Conservation (phyloP, 1,140 invertebrate species). For the Drosophila biarmipes region DNA sequence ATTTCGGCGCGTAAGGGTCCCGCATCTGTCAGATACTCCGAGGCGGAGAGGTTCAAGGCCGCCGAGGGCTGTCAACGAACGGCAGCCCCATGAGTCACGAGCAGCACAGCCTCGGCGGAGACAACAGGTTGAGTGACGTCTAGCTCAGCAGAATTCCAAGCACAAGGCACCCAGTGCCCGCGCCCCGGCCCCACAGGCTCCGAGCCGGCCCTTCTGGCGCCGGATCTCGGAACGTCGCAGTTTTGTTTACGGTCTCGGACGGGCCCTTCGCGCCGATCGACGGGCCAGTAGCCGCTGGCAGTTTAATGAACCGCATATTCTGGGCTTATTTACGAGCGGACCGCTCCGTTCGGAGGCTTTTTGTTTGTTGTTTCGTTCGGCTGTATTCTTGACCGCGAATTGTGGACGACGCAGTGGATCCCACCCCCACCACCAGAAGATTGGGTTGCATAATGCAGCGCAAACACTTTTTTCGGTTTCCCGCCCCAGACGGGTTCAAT, state of each 20-base stretch:
- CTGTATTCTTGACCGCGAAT: not conserved
- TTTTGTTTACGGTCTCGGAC: constrained; percentile 65
- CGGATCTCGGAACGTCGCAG: constrained; percentile 61
- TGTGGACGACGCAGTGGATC: constrained; percentile 24
- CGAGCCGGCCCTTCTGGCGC: constrained; percentile 4
- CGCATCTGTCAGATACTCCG: constrained; percentile 15
- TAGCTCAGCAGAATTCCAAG: not conserved
- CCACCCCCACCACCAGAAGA: constrained; percentile 4
- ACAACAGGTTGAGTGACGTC: constrained; percentile 62
- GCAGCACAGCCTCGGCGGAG: constrained; percentile 24
- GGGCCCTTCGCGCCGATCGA: constrained; percentile 50
- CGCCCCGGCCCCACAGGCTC: constrained; percentile 1
- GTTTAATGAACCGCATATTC: constrained; percentile 73
- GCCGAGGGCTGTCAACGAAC: constrained; percentile 11
- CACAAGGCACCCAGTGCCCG: not conserved
- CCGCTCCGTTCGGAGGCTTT: not conserved
- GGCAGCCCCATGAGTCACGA: constrained; percentile 49
- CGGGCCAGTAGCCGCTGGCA: constrained; percentile 22
- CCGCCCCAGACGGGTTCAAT: constrained; percentile 57
- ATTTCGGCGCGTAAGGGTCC: too few species aligned
- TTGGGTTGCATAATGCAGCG: constrained; percentile 57
- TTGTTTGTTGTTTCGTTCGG: constrained; percentile 1
- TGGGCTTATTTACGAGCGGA: constrained; percentile 56
- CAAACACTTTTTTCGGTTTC: constrained; percentile 26
- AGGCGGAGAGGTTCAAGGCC: constrained; percentile 21